Conservation (phyloP, 2,113 vertebrate species). For the Hippocampus mohnikei region DNA sequence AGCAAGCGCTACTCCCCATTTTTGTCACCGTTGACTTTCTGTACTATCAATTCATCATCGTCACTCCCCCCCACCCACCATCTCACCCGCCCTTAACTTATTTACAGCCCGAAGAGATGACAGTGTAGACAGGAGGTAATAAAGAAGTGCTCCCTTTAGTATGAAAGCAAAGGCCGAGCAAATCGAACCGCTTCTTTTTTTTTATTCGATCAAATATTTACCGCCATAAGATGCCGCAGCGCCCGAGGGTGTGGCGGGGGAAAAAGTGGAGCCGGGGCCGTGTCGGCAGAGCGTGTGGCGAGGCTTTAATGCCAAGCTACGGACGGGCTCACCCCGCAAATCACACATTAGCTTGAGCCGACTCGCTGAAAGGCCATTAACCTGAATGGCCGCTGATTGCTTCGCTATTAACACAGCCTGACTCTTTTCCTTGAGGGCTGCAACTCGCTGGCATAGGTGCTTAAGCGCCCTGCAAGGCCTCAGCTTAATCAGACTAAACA, state of each 20-base stretch:
- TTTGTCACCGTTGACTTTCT: slow-evolving; percentile 45
- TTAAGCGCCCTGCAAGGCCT: slow-evolving; percentile 59
- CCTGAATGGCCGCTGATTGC: slow-evolving; percentile 73
- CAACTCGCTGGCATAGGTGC: slow-evolving; percentile 65
- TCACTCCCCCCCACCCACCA: slow-evolving; percentile 24
- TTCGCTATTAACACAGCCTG: slow-evolving; percentile 70
- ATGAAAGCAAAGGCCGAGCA: slow-evolving; percentile 54
- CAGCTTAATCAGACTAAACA: slow-evolving; percentile 68
- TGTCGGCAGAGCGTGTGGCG: slow-evolving; percentile 41
- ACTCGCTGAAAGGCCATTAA: slow-evolving; percentile 72
- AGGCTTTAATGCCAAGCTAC: slow-evolving; percentile 57
- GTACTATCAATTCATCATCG: slow-evolving; percentile 59
- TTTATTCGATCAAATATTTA: slow-evolving; percentile 70
- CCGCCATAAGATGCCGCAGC: slow-evolving; percentile 48
- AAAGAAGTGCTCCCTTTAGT: slow-evolving; percentile 45
- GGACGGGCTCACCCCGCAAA: slow-evolving; percentile 63
- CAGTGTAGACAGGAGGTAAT: slow-evolving; percentile 38
- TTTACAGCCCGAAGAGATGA: slow-evolving; percentile 53
- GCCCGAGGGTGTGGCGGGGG: slow-evolving; percentile 45
- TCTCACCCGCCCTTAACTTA: slow-evolving; percentile 49
- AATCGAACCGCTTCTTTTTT: slow-evolving; percentile 46
- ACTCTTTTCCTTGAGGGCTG: slow-evolving; percentile 64
- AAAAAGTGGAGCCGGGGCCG: slow-evolving; percentile 23
- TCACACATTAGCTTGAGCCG: slow-evolving; percentile 72
- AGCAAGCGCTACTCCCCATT: slow-evolving; percentile 42